phyloP scores from a whole-genome alignment of 37 sponge, comb jelly and placozoan genomes.

The Aplysina aerophoba region DNA sequence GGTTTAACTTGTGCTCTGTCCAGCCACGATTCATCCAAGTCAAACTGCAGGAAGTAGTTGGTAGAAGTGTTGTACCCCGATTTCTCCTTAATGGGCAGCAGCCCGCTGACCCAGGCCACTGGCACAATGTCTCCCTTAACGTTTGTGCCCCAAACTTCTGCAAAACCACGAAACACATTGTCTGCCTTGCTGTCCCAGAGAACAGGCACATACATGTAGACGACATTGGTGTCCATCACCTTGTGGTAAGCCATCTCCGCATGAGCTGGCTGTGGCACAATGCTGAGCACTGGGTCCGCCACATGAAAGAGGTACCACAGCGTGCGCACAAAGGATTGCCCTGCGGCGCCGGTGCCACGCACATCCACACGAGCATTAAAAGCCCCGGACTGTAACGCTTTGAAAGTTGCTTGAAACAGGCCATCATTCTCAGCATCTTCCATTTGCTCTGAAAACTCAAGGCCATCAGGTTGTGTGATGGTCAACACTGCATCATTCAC shows the following conservation, averaged over 20 bases:
- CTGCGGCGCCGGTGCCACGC: background rate
- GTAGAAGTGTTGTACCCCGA: background rate
- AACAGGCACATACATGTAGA: conserved; percentile 25
- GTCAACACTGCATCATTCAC: conserved; percentile 1
- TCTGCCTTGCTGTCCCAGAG: conserved; percentile 23
- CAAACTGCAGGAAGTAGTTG: background rate
- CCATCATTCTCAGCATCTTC: background rate
- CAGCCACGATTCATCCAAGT: conserved; percentile 24
- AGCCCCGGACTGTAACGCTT: conserved; percentile 19
- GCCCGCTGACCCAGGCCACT: conserved; percentile 52
- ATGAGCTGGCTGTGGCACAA: background rate
- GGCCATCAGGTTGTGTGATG: conserved; percentile 13
- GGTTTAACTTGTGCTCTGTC: conserved; percentile 17
- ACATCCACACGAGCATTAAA: conserved; percentile 32
- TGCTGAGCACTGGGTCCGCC: conserved; percentile 1
- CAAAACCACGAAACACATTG: conserved; percentile 37
- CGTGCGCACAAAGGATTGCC: conserved; percentile 20
- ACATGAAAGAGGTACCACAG: conserved; percentile 42
- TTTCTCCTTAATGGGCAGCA: conserved; percentile 18
- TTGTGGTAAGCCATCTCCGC: conserved; percentile 1
- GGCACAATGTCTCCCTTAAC: conserved; percentile 32
- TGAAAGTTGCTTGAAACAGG: conserved; percentile 3
- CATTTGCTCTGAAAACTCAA: background rate
- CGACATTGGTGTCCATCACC: background rate
- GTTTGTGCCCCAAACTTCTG: conserved; percentile 51